Evolutionary conservation across 2,797 vertebrate species (phyloP), one percentile per base, ranked within the genome.

Genomic region (Allochrocebus solatus): DNA sequence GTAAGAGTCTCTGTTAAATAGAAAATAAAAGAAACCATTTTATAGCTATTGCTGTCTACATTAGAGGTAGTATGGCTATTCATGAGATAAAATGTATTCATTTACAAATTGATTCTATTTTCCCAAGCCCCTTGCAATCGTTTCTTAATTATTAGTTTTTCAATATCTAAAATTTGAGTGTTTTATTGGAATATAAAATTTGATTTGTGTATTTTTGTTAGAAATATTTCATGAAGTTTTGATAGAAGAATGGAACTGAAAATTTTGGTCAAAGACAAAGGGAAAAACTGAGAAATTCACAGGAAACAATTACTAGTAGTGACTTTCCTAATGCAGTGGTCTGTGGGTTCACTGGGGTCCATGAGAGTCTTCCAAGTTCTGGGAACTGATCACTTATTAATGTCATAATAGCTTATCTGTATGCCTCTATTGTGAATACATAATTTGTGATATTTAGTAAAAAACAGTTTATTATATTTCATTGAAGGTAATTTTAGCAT

Each of bases 51-150:
- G 2, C n/a, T 75, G 9, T 36, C 13, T 43, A 72, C 17, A 81
- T 67, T 70, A 78, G 36, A 72, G 50, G 14, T 64, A 74, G 9
- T 55, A 24, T 33, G 36, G 28, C 91, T 83, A n/a, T 39, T 93
- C 24, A 53, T 57, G 19, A 94, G 75, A 85, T 93, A 91, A 92
- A 93, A 86, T 39, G 28, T 61, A 33, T 70, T 97, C 4, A 92
- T 50, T 97, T 79, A 83, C 14, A 82, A 17, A 61, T 36, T 39
- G 4, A 80, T 9, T 81, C 2, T 84, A 9, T 64, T 76, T 96
- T 88, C 80, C 33, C 17, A 96, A 79, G 8, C 36, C n/a, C 17
- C 6, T 81, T 76, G 22, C 50, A 57, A 19, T 50, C 14, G 83
- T 87, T 81, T 74, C 36, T 17, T 1, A 28, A 79, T 46, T 80